These are phyloP conservation scores for Staurois parvus DNA, from an alignment of 2,797 vertebrate genomes.

Conservation along the genomic window DNA sequence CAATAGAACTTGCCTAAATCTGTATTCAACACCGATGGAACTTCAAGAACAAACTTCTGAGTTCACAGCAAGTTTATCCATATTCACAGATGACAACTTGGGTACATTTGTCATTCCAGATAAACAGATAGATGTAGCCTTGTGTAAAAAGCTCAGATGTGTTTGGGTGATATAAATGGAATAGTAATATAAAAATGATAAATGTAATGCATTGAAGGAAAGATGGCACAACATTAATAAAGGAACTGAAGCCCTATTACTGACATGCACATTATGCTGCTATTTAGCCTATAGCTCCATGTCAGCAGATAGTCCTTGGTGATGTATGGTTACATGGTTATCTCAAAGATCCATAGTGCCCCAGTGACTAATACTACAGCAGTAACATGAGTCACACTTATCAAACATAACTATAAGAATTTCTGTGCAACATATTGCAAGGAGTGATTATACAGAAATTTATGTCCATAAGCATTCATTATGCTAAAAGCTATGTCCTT, in stretches of 20 bases:
- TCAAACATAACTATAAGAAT: slow-evolving; percentile 33
- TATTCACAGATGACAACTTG: not conserved
- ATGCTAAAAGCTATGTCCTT: slow-evolving; percentile 23
- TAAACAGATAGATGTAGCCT: slow-evolving; percentile 2
- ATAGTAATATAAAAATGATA: slow-evolving; percentile 34
- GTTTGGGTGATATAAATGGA: slow-evolving; percentile 17
- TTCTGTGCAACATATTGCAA: slow-evolving; percentile 12
- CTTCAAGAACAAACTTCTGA: not conserved
- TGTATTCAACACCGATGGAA: not conserved
- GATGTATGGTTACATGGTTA: slow-evolving; percentile 45
- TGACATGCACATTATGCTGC: slow-evolving; percentile 39
- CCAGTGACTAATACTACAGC: slow-evolving; percentile 43
- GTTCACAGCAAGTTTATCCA: not conserved
- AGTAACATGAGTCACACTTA: slow-evolving; percentile 37
- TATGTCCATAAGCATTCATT: slow-evolving; percentile 24
- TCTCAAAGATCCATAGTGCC: slow-evolving; percentile 38
- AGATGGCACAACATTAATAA: slow-evolving; percentile 25
- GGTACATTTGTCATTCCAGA: not conserved
- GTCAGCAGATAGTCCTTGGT: slow-evolving; percentile 47
- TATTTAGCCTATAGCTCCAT: slow-evolving; percentile 42
- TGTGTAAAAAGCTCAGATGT: slow-evolving; percentile 2
- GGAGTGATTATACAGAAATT: slow-evolving; percentile 13
- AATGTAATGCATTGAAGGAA: slow-evolving; percentile 32
- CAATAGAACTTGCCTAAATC: not conserved
- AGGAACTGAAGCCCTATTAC: slow-evolving; percentile 17